Evolutionary conservation across 1,140 invertebrate genomes (phyloP).

Genomic region (Schlechtendalia chinensis): DNA sequence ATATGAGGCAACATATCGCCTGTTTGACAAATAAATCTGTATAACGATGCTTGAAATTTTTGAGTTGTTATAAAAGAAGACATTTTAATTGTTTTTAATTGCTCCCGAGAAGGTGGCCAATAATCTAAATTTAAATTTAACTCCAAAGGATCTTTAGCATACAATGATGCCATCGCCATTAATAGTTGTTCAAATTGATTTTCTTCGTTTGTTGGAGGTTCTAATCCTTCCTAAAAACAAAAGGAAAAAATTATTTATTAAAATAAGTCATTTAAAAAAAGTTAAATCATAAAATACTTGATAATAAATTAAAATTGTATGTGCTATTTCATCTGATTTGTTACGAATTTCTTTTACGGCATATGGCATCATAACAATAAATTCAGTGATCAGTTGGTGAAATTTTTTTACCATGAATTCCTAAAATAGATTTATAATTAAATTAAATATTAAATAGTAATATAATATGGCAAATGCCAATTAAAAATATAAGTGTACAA

Average conservation of each 20-base stretch:
- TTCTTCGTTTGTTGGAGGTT: constrained; percentile 71
- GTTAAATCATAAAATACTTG: constrained; percentile 56
- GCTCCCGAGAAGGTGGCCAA: constrained; percentile 70
- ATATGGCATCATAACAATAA: constrained; percentile 88
- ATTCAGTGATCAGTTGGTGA: constrained; percentile 85
- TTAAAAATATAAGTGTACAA: too few species aligned
- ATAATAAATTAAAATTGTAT: constrained; percentile 75
- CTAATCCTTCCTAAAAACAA: constrained; percentile 68
- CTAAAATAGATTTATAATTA: constrained; percentile 54
- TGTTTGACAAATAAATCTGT: constrained; percentile 86
- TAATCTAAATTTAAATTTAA: constrained; percentile 75
- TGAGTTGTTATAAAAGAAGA: constrained; percentile 55
- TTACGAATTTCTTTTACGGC: constrained; percentile 82
- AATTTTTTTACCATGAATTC: constrained; percentile 78
- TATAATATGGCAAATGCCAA: too few species aligned
- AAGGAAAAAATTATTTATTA: constrained; percentile 27
- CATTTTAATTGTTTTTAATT: constrained; percentile 47
- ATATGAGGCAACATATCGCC: constrained; percentile 82
- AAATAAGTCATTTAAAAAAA: not conserved
- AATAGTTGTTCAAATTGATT: constrained; percentile 83
- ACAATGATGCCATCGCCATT: constrained; percentile 74
- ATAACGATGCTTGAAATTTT: constrained; percentile 66
- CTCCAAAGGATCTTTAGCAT: constrained; percentile 70
- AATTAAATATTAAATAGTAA: constrained; percentile 16
- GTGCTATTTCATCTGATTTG: constrained; percentile 83